phyloP scores from a whole-genome alignment of 2,113 vertebrate genomes.

The Triplophysa dalaica region DNA sequence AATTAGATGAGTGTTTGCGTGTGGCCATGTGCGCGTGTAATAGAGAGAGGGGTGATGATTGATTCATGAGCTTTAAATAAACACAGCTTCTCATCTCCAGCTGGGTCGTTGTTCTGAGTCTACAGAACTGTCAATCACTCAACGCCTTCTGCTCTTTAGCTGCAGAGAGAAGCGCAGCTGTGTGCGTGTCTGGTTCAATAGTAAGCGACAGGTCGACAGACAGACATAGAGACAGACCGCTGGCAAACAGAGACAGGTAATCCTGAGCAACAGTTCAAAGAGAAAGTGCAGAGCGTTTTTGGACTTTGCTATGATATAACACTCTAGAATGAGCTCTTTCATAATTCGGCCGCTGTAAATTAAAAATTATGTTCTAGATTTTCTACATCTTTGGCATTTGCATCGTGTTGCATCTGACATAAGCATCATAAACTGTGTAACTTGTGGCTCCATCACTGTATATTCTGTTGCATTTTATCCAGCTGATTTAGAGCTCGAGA shows the following conservation, averaged over 20 bases:
- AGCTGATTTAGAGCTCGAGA: too few relatives aligned
- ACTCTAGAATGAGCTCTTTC: not conserved
- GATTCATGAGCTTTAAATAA: constrained; percentile 75
- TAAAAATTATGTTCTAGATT: too few relatives aligned
- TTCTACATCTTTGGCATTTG: too few relatives aligned
- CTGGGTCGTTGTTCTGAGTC: constrained; percentile 62
- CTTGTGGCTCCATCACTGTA: too few relatives aligned
- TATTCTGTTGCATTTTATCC: too few relatives aligned
- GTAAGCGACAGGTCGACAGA: constrained; percentile 26
- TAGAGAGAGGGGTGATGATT: constrained; percentile 52
- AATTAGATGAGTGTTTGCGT: constrained; percentile 17
- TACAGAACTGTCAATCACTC: constrained; percentile 53
- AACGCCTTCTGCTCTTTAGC: constrained; percentile 34
- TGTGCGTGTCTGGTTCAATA: constrained; percentile 32
- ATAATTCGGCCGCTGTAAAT: not conserved
- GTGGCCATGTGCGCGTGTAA: constrained; percentile 33
- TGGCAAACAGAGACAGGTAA: constrained; percentile 45
- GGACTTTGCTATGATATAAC: not conserved
- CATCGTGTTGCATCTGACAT: too few relatives aligned
- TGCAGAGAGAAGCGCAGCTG: constrained; percentile 42
- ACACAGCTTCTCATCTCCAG: constrained; percentile 65
- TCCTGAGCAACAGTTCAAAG: constrained; percentile 25
- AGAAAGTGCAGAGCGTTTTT: constrained; percentile 1
- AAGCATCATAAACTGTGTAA: too few relatives aligned
- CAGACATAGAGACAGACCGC: constrained; percentile 49